Evolutionary conservation across 2,888 invertebrate genomes (phyloP), one percentile per base, ranked within the genome.

Genomic region (Brachycybe producta): DNA sequence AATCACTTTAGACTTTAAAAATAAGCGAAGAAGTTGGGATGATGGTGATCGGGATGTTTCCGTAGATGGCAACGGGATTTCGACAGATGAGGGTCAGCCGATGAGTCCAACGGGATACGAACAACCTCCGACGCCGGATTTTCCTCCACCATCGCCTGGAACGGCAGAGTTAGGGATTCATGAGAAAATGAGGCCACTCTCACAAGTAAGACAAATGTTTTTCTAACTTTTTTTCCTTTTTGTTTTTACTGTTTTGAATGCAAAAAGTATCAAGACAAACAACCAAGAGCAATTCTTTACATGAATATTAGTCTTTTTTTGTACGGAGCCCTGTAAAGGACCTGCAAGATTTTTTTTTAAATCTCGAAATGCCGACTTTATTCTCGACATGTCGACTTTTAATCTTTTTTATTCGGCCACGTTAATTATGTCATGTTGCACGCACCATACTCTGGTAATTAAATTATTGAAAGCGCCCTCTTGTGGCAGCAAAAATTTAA

Each of bases 51-150:
- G 72, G 71, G 24, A 68, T 70, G 58, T 68, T 36, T 49, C 51
- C 39, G 49, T 50, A 27, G 55, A 55, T 23, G 52, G 52, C 8
- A 52, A 39, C 13, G 48, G 50, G 21, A 49, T 49, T 8, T 23
- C 47, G 27, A 49, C 49, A 43, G 39, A 52, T 51, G 51, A 54
- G 48, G 51, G 43, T 28, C 7, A 55, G 60, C 91, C 91, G 0
- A 71, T 84, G 59, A 88, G 87, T 58, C 91, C 91, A 19, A 85
- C 87, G 42, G 84, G 87, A 64, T 90, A 90, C 62, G 77, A 79
- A 47, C 90, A 91, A 68, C 90, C 91, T 11, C 87, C 91, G 8
- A 92, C 91, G 11, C 91, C 91, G 0, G 90, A 91, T 60, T 90
- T 90, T 70, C 90, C 91, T 3, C 91, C 92, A 1, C 92, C 92